A percentile compares a stretch with the other conserved stretches of the same genome.
These are phyloP conservation scores for Nothocercus nigrocapillus DNA, from an alignment of 2,113 vertebrate genomes.

Conservation along the genomic window DNA sequence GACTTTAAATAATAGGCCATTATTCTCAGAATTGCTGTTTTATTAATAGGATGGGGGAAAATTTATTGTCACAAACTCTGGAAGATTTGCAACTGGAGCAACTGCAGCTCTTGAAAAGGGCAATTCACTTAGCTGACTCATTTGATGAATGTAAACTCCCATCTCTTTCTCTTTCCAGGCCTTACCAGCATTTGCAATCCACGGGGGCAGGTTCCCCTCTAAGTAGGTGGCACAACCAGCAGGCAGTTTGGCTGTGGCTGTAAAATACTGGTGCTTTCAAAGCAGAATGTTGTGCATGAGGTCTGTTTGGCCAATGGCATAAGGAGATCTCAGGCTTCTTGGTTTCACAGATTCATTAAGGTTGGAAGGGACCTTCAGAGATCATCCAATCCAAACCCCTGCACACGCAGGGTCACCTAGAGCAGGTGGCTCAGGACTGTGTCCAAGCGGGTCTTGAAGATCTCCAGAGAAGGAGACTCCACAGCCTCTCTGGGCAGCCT, in stretches of 20 bases:
- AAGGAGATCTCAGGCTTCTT: neutral
- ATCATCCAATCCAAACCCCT: no score
- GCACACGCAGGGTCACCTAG: no score
- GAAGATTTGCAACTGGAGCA: conserved; percentile 35
- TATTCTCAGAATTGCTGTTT: conserved; percentile 68
- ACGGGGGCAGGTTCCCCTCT: no score
- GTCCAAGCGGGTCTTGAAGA: no score
- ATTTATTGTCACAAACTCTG: conserved; percentile 43
- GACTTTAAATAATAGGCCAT: conserved; percentile 67
- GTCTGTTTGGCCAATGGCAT: no score
- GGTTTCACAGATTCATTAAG: no score
- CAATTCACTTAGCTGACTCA: neutral
- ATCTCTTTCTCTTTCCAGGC: neutral
- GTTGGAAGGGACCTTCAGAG: no score
- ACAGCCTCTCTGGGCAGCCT: no score
- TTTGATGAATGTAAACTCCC: neutral
- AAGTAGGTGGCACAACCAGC: neutral
- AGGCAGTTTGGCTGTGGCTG: neutral
- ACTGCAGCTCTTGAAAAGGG: neutral
- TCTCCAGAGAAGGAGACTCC: no score
- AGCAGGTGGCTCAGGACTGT: no score
- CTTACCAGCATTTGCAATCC: neutral
- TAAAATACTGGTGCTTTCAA: neutral
- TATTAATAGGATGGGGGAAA: conserved; percentile 65
- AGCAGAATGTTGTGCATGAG: neutral